Conservation (phyloP, 2,888 invertebrate species). For the Trissonchulus sp. region DNA sequence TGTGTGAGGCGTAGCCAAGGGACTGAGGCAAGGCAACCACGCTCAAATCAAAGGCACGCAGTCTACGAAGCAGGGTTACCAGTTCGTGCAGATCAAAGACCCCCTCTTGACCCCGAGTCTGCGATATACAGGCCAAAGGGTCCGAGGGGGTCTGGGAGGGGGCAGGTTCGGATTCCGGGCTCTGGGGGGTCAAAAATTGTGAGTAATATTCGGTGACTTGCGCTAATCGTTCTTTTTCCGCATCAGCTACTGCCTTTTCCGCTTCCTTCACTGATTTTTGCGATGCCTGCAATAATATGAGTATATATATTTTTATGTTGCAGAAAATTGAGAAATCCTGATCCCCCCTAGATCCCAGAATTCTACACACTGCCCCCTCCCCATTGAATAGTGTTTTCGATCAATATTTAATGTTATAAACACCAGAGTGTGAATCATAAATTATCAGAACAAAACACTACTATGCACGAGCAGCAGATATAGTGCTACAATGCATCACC, state of each 20-base stretch:
- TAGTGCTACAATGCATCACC: no score
- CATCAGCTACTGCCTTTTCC: no score
- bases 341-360: no score
- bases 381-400: no score
- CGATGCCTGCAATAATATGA: no score
- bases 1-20: conserved; percentile 72
- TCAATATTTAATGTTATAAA: not conserved
- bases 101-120: conserved; percentile 64
- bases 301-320: no score
- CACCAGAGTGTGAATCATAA: not conserved
- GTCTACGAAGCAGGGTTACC: conserved; percentile 67
- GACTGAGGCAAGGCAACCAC: conserved; percentile 69
- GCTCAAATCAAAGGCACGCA: conserved; percentile 73
- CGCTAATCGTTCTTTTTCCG: not conserved
- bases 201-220: conserved; percentile 7
- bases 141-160: not conserved
- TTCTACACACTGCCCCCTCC: no score
- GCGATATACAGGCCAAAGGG: no score
- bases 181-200: not conserved
- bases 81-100: conserved; percentile 83
- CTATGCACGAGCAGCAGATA: no score
- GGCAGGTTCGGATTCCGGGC: not conserved
- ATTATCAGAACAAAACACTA: no score
- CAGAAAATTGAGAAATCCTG: no score
- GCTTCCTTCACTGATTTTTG: no score